Conservation (phyloP, 2,888 invertebrate species). For the Epinotia ramella region DNA sequence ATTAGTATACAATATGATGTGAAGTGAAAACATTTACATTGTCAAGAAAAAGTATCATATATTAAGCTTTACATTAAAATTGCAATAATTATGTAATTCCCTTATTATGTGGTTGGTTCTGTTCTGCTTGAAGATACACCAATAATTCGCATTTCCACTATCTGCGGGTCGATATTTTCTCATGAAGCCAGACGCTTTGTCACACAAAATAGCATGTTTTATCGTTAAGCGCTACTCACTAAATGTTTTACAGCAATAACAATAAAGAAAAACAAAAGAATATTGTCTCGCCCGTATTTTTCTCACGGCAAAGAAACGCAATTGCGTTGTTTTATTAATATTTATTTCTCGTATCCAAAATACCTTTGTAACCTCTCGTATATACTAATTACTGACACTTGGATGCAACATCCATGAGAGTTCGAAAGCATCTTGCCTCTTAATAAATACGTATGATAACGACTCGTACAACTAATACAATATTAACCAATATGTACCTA, state of each 20-base stretch:
- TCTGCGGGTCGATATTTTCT: constrained; percentile 85
- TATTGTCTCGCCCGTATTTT: constrained; percentile 77
- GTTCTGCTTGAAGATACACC: constrained; percentile 63
- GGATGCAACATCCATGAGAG: constrained; percentile 51
- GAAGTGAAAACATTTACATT: too few relatives aligned
- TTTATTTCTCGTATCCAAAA: constrained; percentile 75
- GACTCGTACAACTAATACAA: constrained; percentile 24
- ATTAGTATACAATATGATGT: too few relatives aligned
- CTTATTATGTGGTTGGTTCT: constrained; percentile 57
- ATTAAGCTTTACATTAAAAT: background rate
- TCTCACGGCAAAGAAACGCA: constrained; percentile 76
- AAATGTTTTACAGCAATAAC: constrained; percentile 84
- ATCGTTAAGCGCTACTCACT: constrained; percentile 73
- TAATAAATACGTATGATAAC: constrained; percentile 38
- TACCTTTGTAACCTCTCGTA: constrained; percentile 68
- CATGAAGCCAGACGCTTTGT: constrained; percentile 84
- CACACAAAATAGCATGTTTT: constrained; percentile 85
- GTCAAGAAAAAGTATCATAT: too few relatives aligned
- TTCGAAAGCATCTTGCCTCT: constrained; percentile 38
- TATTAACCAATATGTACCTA: background rate
- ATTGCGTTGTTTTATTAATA: constrained; percentile 79
- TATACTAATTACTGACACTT: constrained; percentile 68
- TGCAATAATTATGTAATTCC: background rate
- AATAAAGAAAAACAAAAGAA: constrained; percentile 84
- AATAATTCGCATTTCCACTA: constrained; percentile 82